Conservation (phyloP, 2,888 invertebrate species). For the Phyllotreta cruciferae region DNA sequence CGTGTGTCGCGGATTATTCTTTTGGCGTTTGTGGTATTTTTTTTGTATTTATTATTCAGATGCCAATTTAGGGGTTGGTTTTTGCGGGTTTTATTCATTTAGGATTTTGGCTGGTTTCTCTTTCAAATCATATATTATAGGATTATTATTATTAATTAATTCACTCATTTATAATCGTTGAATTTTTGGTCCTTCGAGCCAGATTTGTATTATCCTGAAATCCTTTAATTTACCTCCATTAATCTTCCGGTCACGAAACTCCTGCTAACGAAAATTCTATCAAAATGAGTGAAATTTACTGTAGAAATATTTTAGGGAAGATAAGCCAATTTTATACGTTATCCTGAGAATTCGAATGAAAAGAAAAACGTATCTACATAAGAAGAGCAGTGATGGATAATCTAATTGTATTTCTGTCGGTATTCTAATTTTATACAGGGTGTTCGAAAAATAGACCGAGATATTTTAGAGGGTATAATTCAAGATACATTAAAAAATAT, state of each 20-base stretch:
- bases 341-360: not conserved
- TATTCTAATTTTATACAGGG: no score
- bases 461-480: no score
- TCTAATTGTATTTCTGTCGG: no score
- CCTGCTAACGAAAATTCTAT: slow-evolving; percentile 25
- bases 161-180: no score
- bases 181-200: no score
- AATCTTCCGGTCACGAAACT: slow-evolving; percentile 15
- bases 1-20: slow-evolving; percentile 43
- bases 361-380: no score
- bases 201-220: no score
- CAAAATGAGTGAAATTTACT: slow-evolving; percentile 26
- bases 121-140: not conserved
- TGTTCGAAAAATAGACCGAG: no score
- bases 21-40: slow-evolving; percentile 31
- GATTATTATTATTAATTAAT: not conserved
- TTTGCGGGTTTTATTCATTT: slow-evolving; percentile 36
- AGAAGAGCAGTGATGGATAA: no score
- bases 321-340: slow-evolving; percentile 6
- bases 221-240: not conserved
- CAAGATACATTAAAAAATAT: no score
- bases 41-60: slow-evolving; percentile 48
- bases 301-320: slow-evolving; percentile 11
- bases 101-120: slow-evolving; percentile 31
- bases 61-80: slow-evolving; percentile 36